Percentiles rank a stretch among this genome's conserved stretches.
phyloP scores from a whole-genome alignment of 2,888 invertebrate species.

The Acleris sparsana region DNA sequence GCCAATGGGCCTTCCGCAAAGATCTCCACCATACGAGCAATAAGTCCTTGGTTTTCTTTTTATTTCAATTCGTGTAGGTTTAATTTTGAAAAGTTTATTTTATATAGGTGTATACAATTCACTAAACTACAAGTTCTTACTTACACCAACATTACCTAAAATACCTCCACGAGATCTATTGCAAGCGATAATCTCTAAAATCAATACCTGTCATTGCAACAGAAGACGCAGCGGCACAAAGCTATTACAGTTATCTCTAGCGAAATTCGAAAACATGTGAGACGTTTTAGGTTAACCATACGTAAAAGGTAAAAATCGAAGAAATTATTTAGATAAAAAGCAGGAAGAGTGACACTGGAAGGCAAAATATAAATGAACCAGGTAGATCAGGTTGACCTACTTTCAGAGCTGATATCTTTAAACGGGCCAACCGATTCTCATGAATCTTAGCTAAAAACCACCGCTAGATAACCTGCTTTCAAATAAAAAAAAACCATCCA shows the following conservation, averaged over 20 bases:
- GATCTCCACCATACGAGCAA: too few relatives aligned
- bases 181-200: constrained; percentile 18
- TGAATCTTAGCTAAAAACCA: too few relatives aligned
- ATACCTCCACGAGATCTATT: constrained; percentile 5
- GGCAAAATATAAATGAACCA: background rate
- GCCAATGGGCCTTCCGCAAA: too few relatives aligned
- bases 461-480: too few relatives aligned
- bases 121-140: background rate
- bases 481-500: too few relatives aligned
- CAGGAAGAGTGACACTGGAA: background rate
- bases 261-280: constrained; percentile 1
- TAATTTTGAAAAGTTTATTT: too few relatives aligned
- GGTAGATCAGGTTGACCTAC: background rate
- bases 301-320: background rate
- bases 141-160: background rate
- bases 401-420: too few relatives aligned
- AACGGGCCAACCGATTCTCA: too few relatives aligned
- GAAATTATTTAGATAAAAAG: background rate
- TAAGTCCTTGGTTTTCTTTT: too few relatives aligned
- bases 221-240: constrained; percentile 15
- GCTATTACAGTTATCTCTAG: constrained; percentile 12
- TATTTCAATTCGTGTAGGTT: too few relatives aligned
- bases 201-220: constrained; percentile 21
- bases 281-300: background rate
- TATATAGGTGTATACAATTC: too few relatives aligned